Conservation (phyloP, 2,888 invertebrate genomes). For the Campoletis raptor region DNA sequence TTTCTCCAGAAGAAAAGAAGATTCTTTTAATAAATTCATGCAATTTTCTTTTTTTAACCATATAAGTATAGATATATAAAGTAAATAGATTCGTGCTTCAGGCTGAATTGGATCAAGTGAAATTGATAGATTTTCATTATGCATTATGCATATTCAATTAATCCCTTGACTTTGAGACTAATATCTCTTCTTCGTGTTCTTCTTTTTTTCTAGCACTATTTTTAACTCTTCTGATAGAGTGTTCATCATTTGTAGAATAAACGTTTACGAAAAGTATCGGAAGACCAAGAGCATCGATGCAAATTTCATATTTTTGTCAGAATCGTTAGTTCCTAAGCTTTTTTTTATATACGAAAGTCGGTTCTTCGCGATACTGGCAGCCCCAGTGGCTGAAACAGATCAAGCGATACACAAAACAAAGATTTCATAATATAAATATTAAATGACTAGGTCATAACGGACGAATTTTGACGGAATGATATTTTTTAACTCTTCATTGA, state of each 20-base stretch:
- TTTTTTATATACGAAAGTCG: not conserved
- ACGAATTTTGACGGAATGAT: not conserved
- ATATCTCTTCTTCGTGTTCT: not conserved
- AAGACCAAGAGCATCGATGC: not conserved
- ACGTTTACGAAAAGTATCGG: too few relatives aligned
- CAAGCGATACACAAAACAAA: not conserved
- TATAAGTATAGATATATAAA: constrained; percentile 8
- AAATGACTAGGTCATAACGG: not conserved
- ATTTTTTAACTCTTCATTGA: not conserved
- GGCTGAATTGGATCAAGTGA: not conserved
- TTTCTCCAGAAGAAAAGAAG: not conserved
- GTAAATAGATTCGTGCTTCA: constrained; percentile 27
- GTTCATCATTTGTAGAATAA: not conserved
- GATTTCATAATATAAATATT: not conserved
- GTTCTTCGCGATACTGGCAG: not conserved
- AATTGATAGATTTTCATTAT: constrained; percentile 16
- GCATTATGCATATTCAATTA: constrained; percentile 33
- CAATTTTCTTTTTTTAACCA: constrained; percentile 28
- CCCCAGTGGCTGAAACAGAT: not conserved
- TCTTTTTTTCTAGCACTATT: not conserved
- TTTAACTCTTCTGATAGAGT: not conserved
- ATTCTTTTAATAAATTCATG: constrained; percentile 54
- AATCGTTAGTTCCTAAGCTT: too few relatives aligned
- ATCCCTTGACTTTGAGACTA: constrained; percentile 17
- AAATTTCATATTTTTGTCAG: not conserved